Conservation (phyloP, 2,888 invertebrate species). For the Trachelus troglodyta region DNA sequence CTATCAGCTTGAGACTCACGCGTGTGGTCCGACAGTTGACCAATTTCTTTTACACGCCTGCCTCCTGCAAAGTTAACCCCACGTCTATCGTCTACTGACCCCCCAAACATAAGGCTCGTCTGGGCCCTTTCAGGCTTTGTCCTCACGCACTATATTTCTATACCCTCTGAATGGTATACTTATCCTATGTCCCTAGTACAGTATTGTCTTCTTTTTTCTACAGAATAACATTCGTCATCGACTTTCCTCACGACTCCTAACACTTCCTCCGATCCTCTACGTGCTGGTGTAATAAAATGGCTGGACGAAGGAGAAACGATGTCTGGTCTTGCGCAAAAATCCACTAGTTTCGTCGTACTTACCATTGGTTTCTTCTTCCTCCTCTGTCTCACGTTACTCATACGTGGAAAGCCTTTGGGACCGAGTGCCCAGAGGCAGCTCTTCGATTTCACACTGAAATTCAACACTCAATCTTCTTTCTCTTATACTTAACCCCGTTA, state of each 20-base stretch:
- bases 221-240: background rate
- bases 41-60: background rate
- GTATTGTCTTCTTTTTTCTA: background rate
- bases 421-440: background rate
- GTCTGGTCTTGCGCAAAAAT: background rate
- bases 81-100: background rate
- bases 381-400: background rate
- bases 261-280: background rate
- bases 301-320: background rate
- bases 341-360: background rate
- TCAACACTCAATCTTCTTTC: background rate
- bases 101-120: background rate
- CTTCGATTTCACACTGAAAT: background rate
- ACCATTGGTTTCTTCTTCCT: background rate
- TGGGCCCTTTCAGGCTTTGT: background rate
- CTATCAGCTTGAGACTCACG: background rate
- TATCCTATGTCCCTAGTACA: background rate
- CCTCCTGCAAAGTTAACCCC: conserved; percentile 1
- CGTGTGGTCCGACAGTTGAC: conserved; percentile 1
- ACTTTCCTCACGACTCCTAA: background rate
- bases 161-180: background rate
- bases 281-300: background rate
- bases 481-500: background rate
- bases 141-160: background rate
- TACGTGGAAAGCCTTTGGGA: background rate